Base-by-base conservation (phyloP, 1,140 invertebrate genomes). In the Bombus polaris region DNA sequence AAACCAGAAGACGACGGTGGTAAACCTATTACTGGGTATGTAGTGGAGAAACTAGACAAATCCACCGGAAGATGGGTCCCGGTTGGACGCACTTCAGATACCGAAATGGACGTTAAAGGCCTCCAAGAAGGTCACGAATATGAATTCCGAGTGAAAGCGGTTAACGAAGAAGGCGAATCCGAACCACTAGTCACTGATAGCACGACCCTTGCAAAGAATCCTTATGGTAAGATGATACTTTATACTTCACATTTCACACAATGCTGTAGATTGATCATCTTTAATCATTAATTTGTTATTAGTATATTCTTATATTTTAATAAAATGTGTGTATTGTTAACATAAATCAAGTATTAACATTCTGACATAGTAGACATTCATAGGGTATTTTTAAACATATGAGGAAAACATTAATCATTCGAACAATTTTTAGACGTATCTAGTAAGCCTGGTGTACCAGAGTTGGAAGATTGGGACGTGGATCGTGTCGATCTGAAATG, bases 1-100 rank as follows among this genome's bases (percentile, higher is more conserved):
- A 99, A 99, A 93, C 99, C 99, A 39, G 98, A 99, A 93, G 99
- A 99, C 94, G 99, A 99, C 95, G 99, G 99, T 92, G 99, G 99
- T 53, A 97, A 98, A 93, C 98, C 98, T 13, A 97, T 99, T n/a
- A 97, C 97, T 68, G 98, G 98, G 35, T 99, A 99, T 94, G 97
- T 99, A 77, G 97, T 99, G 13, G 99, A 99, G 95, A 99, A 99
- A 95, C 96, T 99, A 72, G 99, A 99, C 95, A 97, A 98, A 87
- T 96, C 97, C 22, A 99, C 98, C 42, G 99, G 99, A 77, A 97
- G 99, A 92, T 99, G 98, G 98, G 97, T 99, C 78, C 98, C 98
- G 39, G 98, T 98, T 74, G 98, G 98, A 83, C 97, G 98, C 76
- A 97, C 97, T 15, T 96, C 97, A 89, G 98, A 98, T 90, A 97